phyloP scores from a whole-genome alignment of 2,113 vertebrate genomes.

The Carollia perspicillata region DNA sequence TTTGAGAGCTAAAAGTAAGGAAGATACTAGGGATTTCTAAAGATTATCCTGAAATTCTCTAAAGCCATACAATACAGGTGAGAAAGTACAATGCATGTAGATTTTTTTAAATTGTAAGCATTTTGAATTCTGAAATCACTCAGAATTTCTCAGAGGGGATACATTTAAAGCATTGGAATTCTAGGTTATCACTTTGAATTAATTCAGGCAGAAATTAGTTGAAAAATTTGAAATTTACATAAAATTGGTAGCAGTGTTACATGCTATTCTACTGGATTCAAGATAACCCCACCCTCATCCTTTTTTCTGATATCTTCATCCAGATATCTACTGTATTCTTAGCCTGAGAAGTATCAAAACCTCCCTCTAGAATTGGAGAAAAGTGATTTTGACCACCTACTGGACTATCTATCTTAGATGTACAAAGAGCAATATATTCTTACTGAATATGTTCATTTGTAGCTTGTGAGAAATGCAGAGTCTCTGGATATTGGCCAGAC shows the following conservation, averaged over 20 bases:
- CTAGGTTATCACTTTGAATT: neutral
- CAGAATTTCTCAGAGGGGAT: neutral
- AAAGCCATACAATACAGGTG: constrained; percentile 42
- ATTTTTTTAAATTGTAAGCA: neutral
- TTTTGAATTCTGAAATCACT: constrained; percentile 40
- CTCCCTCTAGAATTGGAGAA: neutral
- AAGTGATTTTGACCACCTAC: neutral
- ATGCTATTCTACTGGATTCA: neutral
- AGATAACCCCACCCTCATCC: neutral
- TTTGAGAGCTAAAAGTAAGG: constrained; percentile 54
- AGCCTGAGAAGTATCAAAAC: neutral
- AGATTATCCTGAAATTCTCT: constrained; percentile 69
- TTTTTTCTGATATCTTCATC: too few relatives aligned
- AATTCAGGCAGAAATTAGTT: neutral
- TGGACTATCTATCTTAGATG: neutral
- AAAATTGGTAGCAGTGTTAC: neutral
- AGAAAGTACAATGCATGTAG: constrained; percentile 28
- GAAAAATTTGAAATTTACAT: constrained; percentile 35
- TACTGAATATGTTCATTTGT: neutral
- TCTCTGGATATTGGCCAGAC: neutral
- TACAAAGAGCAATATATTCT: neutral
- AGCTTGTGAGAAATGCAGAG: neutral
- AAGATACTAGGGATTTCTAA: constrained; percentile 62
- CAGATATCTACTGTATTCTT: neutral
- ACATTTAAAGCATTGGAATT: neutral